These are phyloP conservation scores for Drosophila melanocephala DNA, from an alignment of 2,888 invertebrate species.

Conservation along the genomic window DNA sequence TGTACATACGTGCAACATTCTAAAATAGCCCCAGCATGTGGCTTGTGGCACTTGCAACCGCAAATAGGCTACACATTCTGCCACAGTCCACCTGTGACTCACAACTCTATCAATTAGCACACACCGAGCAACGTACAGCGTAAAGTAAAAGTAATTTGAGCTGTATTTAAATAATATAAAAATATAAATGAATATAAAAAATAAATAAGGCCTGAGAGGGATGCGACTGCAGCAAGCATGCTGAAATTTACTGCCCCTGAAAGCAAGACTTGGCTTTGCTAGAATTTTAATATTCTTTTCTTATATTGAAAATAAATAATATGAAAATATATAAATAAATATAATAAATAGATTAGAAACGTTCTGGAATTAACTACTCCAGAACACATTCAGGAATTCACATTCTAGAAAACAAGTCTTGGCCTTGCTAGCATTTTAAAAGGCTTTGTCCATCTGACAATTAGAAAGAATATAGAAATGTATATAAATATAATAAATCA, in stretches of 20 bases:
- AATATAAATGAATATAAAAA: background rate
- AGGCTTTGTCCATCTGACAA: no score
- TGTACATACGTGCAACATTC: background rate
- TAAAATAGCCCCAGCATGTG: background rate
- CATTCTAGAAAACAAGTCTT: background rate
- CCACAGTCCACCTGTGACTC: no score
- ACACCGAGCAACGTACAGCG: no score
- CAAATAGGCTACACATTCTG: conserved; percentile 26
- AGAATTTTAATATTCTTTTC: background rate
- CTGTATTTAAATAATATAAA: background rate
- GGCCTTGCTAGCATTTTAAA: background rate
- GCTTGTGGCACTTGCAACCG: conserved; percentile 18
- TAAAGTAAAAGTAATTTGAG: no score
- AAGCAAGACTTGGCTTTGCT: background rate
- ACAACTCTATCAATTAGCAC: no score
- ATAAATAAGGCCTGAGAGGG: background rate
- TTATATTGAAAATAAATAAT: background rate
- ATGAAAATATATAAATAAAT: background rate
- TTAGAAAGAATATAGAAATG: no score
- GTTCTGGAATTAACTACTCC: background rate
- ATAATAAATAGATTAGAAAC: background rate
- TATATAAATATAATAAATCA: no score
- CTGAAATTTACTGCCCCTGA: background rate
- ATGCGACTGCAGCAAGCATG: background rate
- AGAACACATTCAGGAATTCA: background rate